Evolutionary conservation across 2,113 vertebrate genomes (phyloP).

Genomic region (Corvus cornix): DNA sequence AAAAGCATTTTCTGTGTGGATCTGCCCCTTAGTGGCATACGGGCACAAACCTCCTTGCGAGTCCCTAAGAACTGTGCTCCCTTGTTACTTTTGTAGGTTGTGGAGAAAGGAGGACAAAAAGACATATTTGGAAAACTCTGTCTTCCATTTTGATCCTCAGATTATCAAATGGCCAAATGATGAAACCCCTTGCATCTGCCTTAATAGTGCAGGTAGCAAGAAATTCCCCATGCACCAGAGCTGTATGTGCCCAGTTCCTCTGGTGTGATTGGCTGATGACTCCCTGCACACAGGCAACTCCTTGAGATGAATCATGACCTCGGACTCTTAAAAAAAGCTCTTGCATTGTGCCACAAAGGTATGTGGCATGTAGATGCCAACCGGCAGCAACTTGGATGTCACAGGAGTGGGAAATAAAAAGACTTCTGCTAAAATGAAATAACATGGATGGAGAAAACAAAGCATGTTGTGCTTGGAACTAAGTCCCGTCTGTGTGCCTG

Average conservation of each 20-base stretch:
- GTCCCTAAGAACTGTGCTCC: neutral
- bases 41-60: neutral
- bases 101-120: neutral
- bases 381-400: neutral
- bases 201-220: neutral
- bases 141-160: neutral
- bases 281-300: neutral
- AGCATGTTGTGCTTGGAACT: neutral
- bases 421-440: neutral
- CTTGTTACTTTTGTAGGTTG: neutral
- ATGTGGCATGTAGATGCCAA: neutral
- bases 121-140: neutral
- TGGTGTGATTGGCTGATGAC: neutral
- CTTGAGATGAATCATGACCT: neutral
- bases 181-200: neutral
- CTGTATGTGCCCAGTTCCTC: neutral
- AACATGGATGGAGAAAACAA: neutral
- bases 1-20: neutral
- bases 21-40: neutral
- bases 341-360: neutral
- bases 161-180: neutral
- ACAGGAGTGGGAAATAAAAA: neutral
- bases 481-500: neutral
- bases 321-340: neutral
- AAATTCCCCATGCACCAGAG: rapidly evolving